These are phyloP conservation scores for Actinostola sp. DNA, from an alignment of 92 coral and sea anemone genomes.

Conservation along the genomic window DNA sequence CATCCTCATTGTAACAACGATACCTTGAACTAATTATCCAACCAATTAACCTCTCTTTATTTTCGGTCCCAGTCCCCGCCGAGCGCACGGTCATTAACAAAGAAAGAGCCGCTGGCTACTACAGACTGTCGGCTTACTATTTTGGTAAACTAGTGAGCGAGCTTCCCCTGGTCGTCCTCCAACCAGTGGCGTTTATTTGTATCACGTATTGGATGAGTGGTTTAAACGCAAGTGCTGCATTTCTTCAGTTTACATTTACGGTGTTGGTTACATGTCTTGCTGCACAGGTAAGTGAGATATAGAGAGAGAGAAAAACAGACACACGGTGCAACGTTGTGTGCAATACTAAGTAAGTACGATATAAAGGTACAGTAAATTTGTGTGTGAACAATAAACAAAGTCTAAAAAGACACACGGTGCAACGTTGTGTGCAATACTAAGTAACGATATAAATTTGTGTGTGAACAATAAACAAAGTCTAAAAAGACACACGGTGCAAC, in stretches of 20 bases:
- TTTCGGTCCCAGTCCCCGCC: conserved; percentile 64
- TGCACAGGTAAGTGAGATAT: conserved; percentile 68
- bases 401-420: too few species aligned
- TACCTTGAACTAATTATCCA: too few species aligned
- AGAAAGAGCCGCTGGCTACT: conserved; percentile 91
- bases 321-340: too few species aligned
- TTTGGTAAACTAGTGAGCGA: conserved; percentile 86
- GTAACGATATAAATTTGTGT: too few species aligned
- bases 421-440: too few species aligned
- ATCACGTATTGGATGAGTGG: conserved; percentile 88
- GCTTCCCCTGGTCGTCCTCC: conserved; percentile 78
- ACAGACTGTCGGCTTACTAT: conserved; percentile 95
- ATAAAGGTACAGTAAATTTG: too few species aligned
- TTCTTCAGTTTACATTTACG: conserved; percentile 56
- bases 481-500: too few species aligned
- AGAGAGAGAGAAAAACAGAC: too few species aligned
- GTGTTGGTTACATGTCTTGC: conserved; percentile 58
- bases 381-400: too few species aligned
- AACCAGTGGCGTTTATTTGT: conserved; percentile 69
- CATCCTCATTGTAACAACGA: too few species aligned
- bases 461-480: too few species aligned
- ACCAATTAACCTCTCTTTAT: background rate
- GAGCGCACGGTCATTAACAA: conserved; percentile 88
- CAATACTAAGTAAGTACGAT: too few species aligned
- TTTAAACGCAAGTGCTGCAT: conserved; percentile 83